Conservation (phyloP, 2,888 invertebrate genomes). For the Nemotelus nigrinus region DNA sequence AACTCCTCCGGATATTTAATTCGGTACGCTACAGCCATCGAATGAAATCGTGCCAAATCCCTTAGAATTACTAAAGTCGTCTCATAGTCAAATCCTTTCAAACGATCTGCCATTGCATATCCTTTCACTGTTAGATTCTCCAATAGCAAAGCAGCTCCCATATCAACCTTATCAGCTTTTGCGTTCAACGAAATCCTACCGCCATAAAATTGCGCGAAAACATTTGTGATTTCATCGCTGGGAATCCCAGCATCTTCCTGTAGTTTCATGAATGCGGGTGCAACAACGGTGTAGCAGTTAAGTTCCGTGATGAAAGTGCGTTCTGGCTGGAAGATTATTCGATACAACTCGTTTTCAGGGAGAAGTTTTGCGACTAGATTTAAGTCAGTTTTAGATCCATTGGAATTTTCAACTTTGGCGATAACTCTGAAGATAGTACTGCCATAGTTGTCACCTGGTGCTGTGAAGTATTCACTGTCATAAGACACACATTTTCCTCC, state of each 20-base stretch:
- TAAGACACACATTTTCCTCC: constrained; percentile 61
- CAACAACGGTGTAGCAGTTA: constrained; percentile 66
- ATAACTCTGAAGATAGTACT: constrained; percentile 67
- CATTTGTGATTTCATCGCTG: constrained; percentile 63
- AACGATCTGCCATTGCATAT: constrained; percentile 67
- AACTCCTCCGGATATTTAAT: constrained; percentile 65
- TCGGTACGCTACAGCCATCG: constrained; percentile 69
- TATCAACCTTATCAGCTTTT: constrained; percentile 64
- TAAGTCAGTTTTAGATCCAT: constrained; percentile 59
- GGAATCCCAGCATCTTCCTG: constrained; percentile 66
- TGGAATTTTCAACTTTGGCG: constrained; percentile 58
- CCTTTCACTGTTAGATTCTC: constrained; percentile 69
- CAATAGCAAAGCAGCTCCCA: constrained; percentile 69
- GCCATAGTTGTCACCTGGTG: constrained; percentile 72
- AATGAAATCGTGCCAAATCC: constrained; percentile 69
- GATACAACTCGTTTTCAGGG: constrained; percentile 68
- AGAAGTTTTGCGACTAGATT: constrained; percentile 69
- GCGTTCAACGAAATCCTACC: constrained; percentile 65
- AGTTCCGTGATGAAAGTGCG: constrained; percentile 70
- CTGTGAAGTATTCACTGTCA: constrained; percentile 64
- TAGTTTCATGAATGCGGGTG: constrained; percentile 66
- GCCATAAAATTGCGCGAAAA: constrained; percentile 69
- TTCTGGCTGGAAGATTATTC: constrained; percentile 68
- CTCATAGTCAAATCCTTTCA: constrained; percentile 66
- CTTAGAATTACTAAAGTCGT: constrained; percentile 66